A percentile compares a stretch with the other conserved stretches of the same genome.
Conservation (phyloP, 2,888 invertebrate species). For the Rugalucina vietnamica region DNA sequence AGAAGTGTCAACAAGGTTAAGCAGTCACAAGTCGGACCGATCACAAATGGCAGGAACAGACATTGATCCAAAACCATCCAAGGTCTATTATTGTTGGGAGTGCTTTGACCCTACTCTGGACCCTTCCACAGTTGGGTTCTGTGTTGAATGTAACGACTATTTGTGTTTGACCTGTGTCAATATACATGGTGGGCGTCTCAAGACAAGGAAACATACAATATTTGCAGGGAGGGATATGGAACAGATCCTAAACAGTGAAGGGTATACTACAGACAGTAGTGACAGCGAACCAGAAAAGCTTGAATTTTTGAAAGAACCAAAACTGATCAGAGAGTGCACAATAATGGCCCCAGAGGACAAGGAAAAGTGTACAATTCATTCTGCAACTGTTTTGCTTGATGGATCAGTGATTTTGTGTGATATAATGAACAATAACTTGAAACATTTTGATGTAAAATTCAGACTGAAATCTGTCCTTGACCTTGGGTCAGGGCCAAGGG, state of each 20-base stretch:
- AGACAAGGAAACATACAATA: not conserved
- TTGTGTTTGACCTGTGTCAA: not conserved
- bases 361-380: constrained; percentile 58
- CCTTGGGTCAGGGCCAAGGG: constrained; percentile 46
- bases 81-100: not conserved
- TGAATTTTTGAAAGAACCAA: not conserved
- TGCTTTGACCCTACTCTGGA: not conserved
- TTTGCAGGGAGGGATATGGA: constrained; percentile 10
- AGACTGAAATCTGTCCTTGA: constrained; percentile 30
- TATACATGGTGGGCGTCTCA: not conserved
- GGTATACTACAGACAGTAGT: constrained; percentile 1
- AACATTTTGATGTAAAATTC: constrained; percentile 35
- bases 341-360: constrained; percentile 30
- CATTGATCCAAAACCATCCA: not conserved
- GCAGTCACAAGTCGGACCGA: not conserved
- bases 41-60: not conserved
- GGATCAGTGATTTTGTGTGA: constrained; percentile 46
- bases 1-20: not conserved
- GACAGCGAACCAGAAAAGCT: not conserved
- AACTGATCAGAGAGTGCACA: not conserved
- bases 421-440: constrained; percentile 54
- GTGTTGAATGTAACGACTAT: constrained; percentile 5
- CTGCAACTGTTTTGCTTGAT: constrained; percentile 36
- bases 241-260: not conserved
- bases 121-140: constrained; percentile 2